These are phyloP conservation scores for Noctuana brunneofusca DNA, from an alignment of 2,888 invertebrate genomes.

Conservation along the genomic window DNA sequence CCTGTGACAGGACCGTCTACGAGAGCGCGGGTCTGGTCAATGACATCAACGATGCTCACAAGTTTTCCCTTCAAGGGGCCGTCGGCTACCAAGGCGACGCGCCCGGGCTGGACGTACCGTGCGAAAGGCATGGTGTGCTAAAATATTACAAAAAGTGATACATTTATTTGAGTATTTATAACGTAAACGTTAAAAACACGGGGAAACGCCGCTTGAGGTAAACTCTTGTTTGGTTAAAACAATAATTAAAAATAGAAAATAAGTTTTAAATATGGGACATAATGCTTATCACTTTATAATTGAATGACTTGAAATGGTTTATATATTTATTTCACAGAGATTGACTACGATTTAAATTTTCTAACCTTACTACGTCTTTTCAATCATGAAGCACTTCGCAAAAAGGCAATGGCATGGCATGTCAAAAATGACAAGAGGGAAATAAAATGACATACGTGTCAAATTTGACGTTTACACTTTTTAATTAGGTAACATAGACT, in stretches of 20 bases:
- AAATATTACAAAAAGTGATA: slow-evolving; percentile 43
- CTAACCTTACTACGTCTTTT: slow-evolving; percentile 78
- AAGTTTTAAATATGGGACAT: not conserved
- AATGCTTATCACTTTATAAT: not conserved
- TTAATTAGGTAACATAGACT: too few species aligned
- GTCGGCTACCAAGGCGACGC: slow-evolving; percentile 96
- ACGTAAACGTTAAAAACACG: not conserved
- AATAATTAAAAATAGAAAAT: slow-evolving; percentile 13
- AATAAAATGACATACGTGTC: not conserved
- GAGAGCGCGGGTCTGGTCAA: slow-evolving; percentile 97
- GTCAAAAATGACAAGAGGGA: not conserved
- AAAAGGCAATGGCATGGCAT: slow-evolving; percentile 60
- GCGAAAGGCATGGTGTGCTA: slow-evolving; percentile 89
- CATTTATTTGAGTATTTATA: not conserved
- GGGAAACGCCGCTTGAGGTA: slow-evolving; percentile 13
- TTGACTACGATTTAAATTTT: slow-evolving; percentile 61
- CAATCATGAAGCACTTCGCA: slow-evolving; percentile 62
- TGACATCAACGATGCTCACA: slow-evolving; percentile 96
- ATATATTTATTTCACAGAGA: slow-evolving; percentile 43
- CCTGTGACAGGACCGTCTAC: slow-evolving; percentile 96
- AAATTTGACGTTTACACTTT: too few species aligned
- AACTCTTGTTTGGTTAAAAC: slow-evolving; percentile 18
- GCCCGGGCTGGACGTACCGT: slow-evolving; percentile 98
- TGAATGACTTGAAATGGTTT: not conserved
- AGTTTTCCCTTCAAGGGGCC: slow-evolving; percentile 96